Evolutionary conservation across 1,140 invertebrate genomes (phyloP).

Genomic region (Capitella teleta): DNA sequence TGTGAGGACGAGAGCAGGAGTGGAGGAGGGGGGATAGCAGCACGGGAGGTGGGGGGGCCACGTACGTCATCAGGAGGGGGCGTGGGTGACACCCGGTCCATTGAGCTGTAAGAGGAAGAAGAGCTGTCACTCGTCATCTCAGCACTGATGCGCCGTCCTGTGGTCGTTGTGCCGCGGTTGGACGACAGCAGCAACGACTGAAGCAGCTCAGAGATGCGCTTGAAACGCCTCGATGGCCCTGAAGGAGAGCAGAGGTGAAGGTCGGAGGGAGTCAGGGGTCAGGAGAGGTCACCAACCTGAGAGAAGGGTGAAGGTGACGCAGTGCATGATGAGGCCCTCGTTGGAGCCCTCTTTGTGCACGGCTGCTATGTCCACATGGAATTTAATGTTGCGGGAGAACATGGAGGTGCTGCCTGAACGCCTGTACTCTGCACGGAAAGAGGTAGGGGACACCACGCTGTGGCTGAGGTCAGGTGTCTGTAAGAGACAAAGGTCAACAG

Average conservation of each 20-base stretch:
- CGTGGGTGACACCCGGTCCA: constrained; percentile 8
- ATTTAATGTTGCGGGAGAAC: constrained; percentile 91
- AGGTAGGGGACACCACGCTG: constrained; percentile 94
- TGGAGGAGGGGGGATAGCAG: too few relatives aligned
- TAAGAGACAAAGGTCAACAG: not conserved
- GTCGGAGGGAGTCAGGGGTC: not conserved
- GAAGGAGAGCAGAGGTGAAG: constrained; percentile 14
- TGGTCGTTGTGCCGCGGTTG: not conserved
- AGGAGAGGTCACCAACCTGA: constrained; percentile 56
- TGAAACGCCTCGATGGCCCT: constrained; percentile 89
- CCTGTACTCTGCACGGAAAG: constrained; percentile 95
- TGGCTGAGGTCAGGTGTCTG: constrained; percentile 96
- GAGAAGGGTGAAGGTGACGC: constrained; percentile 87
- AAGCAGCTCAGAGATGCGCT: constrained; percentile 90
- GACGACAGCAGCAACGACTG: constrained; percentile 47
- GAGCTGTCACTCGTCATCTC: constrained; percentile 9
- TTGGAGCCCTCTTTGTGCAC: constrained; percentile 42
- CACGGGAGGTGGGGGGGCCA: too few relatives aligned
- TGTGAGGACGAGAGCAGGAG: too few relatives aligned
- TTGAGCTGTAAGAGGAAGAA: constrained; percentile 14
- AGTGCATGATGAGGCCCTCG: constrained; percentile 69
- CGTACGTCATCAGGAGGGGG: too few relatives aligned
- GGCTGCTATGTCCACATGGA: constrained; percentile 64
- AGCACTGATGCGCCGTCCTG: constrained; percentile 10
- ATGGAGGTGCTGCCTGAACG: constrained; percentile 78